These are phyloP conservation scores for Phyllostomus discolor DNA, from an alignment of 2,113 vertebrate species.

Conservation along the genomic window DNA sequence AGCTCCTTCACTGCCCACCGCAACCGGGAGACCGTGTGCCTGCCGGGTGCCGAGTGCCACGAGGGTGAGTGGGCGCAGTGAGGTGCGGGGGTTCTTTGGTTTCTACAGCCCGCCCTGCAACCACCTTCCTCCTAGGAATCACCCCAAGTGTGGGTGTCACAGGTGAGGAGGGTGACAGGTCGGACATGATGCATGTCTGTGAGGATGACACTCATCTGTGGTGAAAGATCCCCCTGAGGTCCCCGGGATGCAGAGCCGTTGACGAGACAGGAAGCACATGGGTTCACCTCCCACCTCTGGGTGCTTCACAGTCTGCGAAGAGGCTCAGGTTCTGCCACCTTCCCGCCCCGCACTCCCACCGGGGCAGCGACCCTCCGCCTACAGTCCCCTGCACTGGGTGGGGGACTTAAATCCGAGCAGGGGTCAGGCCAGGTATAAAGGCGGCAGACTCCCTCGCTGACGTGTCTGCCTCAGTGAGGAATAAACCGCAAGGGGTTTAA, in stretches of 20 bases:
- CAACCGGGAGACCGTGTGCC: neutral
- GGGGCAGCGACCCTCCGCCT: neutral
- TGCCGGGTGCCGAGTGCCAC: neutral
- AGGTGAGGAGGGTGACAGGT: fast-evolving
- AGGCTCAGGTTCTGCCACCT: fast-evolving
- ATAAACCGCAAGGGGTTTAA: neutral
- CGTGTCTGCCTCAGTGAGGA: too few species aligned
- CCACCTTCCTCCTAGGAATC: fast-evolving
- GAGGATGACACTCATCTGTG: too few species aligned
- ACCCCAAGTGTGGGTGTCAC: fast-evolving
- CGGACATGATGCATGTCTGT: fast-evolving
- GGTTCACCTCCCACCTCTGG: too few species aligned
- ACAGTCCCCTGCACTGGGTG: neutral
- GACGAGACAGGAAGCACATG: too few species aligned
- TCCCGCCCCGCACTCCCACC: neutral
- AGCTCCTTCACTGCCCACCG: too few species aligned
- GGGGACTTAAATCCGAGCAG: neutral
- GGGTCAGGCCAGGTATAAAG: neutral
- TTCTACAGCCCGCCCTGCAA: fast-evolving
- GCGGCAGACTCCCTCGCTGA: too few species aligned
- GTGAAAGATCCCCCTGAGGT: too few species aligned
- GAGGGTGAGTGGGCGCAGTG: neutral
- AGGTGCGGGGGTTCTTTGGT: fast-evolving
- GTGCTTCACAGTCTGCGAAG: too few species aligned
- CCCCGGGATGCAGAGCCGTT: too few species aligned